A percentile compares a stretch with the other conserved stretches of the same genome.
Conservation (phyloP, 2,113 vertebrate genomes). For the Salvelinus fontinalis region DNA sequence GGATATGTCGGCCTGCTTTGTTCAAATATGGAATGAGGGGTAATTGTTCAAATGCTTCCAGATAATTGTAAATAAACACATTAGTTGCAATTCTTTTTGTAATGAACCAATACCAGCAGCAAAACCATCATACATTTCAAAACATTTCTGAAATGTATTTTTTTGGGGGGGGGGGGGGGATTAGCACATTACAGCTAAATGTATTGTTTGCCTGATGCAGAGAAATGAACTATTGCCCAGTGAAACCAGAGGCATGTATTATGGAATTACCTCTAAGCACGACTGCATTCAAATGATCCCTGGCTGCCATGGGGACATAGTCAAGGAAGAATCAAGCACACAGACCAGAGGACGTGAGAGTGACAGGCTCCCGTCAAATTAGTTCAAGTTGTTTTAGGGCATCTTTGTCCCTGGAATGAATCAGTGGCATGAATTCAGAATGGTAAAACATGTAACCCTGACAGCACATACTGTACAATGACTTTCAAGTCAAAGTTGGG, state of each 20-base stretch:
- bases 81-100: slow-evolving; percentile 1
- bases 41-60: slow-evolving; percentile 9
- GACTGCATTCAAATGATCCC: slow-evolving; percentile 9
- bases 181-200: not conserved
- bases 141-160: not conserved
- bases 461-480: not conserved
- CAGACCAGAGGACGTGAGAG: not conserved
- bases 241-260: not conserved
- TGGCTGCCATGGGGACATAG: not conserved
- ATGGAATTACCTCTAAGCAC: not conserved
- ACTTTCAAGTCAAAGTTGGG: not conserved
- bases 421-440: not conserved
- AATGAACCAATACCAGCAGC: not conserved
- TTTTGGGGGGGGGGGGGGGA: too few relatives aligned
- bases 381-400: not conserved
- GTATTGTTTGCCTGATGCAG: not conserved
- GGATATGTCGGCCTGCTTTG: slow-evolving; percentile 14
- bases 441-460: not conserved
- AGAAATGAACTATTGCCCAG: not conserved
- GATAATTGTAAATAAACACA: slow-evolving; percentile 37
- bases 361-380: slow-evolving; percentile 13
- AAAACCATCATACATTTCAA: not conserved
- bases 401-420: slow-evolving; percentile 1
- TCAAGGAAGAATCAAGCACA: not conserved
- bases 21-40: slow-evolving; percentile 19